Percentiles rank a stretch among this genome's conserved stretches.
Conservation (phyloP, 2,888 invertebrate genomes). For the Torymus texanus region DNA sequence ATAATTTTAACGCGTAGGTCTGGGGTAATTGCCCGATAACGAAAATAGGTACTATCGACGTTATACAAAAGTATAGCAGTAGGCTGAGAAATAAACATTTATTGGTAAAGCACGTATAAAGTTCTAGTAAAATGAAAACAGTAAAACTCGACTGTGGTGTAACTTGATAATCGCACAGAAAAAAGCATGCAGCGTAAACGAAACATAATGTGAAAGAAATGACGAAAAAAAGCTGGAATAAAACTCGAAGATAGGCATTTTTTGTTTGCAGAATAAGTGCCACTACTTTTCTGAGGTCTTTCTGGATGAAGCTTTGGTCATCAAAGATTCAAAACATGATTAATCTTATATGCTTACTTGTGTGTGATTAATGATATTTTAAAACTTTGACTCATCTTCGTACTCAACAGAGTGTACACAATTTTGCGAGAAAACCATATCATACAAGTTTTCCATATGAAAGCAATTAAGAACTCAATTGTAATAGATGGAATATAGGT, state of each 20-base stretch:
- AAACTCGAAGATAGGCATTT: conserved; percentile 39
- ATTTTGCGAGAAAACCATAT: conserved; percentile 19
- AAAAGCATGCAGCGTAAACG: conserved; percentile 45
- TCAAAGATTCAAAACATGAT: conserved; percentile 14
- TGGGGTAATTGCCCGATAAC: conserved; percentile 16
- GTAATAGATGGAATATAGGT: not conserved
- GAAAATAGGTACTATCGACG: not conserved
- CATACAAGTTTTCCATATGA: not conserved
- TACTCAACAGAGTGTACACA: not conserved
- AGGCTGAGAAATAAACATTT: conserved; percentile 37
- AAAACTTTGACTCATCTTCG: not conserved
- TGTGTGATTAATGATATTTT: conserved; percentile 20
- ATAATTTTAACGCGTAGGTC: not conserved
- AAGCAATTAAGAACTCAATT: not conserved
- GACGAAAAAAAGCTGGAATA: conserved; percentile 32
- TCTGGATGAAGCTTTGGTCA: conserved; percentile 18
- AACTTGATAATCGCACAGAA: conserved; percentile 20
- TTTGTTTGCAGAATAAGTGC: conserved; percentile 50
- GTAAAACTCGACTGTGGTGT: conserved; percentile 4
- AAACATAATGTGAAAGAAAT: conserved; percentile 32
- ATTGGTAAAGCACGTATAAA: conserved; percentile 38
- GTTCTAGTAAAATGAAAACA: conserved; percentile 5
- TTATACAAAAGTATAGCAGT: conserved; percentile 10
- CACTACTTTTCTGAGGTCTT: conserved; percentile 25
- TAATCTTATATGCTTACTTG: not conserved